Evolutionary conservation across 2,797 vertebrate genomes (phyloP).

Genomic region (Coccyzus lansbergi): DNA sequence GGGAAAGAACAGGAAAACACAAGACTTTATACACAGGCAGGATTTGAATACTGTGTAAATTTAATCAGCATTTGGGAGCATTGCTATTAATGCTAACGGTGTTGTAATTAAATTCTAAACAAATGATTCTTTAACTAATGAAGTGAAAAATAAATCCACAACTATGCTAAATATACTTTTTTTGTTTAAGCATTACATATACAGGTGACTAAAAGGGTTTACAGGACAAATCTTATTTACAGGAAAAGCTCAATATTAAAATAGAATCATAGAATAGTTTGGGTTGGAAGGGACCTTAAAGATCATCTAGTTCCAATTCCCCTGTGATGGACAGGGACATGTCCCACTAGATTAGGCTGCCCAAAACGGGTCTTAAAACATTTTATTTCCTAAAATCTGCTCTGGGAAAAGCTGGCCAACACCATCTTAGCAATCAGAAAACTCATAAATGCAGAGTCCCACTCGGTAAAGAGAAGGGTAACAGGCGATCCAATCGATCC

Average conservation of each 20-base stretch:
- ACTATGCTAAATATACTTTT: not conserved
- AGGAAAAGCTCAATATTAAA: not conserved
- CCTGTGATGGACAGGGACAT: too few species aligned
- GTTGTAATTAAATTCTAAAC: not conserved
- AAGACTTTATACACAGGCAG: not conserved
- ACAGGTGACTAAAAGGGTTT: not conserved
- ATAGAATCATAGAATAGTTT: too few species aligned
- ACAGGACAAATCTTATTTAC: not conserved
- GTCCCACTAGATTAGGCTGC: too few species aligned
- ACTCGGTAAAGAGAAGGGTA: rapidly evolving
- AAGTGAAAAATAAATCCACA: not conserved
- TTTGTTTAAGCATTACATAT: rapidly evolving
- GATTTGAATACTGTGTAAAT: not conserved
- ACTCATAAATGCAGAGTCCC: not conserved
- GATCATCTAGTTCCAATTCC: too few species aligned
- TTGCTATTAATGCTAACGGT: not conserved
- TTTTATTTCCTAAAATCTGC: not conserved
- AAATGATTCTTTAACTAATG: not conserved
- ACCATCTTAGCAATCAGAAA: not conserved
- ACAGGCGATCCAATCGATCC: not conserved
- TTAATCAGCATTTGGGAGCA: not conserved
- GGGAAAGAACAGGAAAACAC: not conserved
- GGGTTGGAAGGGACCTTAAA: too few species aligned
- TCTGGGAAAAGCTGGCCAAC: not conserved
- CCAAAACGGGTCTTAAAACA: not conserved